phyloP scores from a whole-genome alignment of 1,140 invertebrate genomes.

The Hyles vespertilio region DNA sequence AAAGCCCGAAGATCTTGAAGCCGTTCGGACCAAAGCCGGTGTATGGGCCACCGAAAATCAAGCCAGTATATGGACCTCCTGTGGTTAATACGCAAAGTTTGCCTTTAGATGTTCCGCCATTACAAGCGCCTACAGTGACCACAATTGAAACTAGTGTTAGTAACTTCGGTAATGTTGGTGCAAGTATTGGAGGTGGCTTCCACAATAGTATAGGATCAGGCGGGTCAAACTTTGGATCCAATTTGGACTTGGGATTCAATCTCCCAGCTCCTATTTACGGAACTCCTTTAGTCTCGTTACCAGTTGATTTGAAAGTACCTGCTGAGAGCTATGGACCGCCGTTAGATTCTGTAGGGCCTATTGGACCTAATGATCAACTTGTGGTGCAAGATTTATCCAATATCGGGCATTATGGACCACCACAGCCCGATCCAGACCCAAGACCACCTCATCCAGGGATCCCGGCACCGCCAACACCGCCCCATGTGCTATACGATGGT shows the following conservation, averaged over 20 bases:
- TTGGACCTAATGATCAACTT: constrained; percentile 57
- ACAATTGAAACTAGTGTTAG: background rate
- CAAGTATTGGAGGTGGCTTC: constrained; percentile 42
- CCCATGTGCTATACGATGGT: constrained; percentile 87
- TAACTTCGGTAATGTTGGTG: constrained; percentile 27
- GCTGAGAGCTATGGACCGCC: constrained; percentile 69
- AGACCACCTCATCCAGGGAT: constrained; percentile 79
- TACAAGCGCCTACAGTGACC: constrained; percentile 19
- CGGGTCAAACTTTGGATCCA: constrained; percentile 22
- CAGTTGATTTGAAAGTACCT: constrained; percentile 69
- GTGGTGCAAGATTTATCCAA: constrained; percentile 47
- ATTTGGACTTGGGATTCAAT: constrained; percentile 60
- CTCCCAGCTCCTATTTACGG: constrained; percentile 70
- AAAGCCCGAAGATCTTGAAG: constrained; percentile 60
- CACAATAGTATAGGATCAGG: background rate
- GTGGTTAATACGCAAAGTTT: constrained; percentile 17
- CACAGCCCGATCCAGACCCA: constrained; percentile 73
- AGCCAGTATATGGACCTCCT: constrained; percentile 64
- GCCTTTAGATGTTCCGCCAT: constrained; percentile 26
- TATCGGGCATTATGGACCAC: constrained; percentile 73
- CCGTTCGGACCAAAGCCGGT: constrained; percentile 44
- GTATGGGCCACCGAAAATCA: constrained; percentile 65
- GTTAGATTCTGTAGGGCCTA: constrained; percentile 50
- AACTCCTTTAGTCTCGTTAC: constrained; percentile 59
- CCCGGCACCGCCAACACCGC: constrained; percentile 83